Evolutionary conservation across 2,888 invertebrate genomes (phyloP).

Genomic region (Drosophila incognita): DNA sequence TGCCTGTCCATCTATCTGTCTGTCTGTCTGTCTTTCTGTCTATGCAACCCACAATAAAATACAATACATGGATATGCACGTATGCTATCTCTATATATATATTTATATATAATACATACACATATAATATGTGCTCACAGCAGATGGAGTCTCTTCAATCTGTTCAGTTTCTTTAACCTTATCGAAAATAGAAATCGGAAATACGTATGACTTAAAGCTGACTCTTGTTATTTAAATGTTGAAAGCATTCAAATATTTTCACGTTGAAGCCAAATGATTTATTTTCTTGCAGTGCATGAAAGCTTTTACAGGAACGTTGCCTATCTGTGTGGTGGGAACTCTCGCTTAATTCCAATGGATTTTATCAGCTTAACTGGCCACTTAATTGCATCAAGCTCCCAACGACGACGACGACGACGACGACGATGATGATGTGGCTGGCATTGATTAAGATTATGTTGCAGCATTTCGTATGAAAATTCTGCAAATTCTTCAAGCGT

Average conservation of each 20-base stretch:
- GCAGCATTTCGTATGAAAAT: conserved; percentile 26
- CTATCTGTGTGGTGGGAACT: background rate
- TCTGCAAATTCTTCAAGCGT: conserved; percentile 18
- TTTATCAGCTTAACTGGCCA: conserved; percentile 3
- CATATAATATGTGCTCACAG: background rate
- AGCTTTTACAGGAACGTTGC: background rate
- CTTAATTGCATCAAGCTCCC: conserved; percentile 47
- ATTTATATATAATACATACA: background rate
- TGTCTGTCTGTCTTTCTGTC: background rate
- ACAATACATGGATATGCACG: conserved; percentile 1
- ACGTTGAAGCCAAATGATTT: background rate
- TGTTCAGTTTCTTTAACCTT: background rate
- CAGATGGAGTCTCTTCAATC: background rate
- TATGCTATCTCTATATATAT: background rate
- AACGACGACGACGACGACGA: background rate
- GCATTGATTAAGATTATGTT: conserved; percentile 41
- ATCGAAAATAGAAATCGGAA: background rate
- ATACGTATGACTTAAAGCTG: background rate
- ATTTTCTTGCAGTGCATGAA: background rate
- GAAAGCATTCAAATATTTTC: background rate
- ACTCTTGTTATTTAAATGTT: background rate
- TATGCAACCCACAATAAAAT: background rate
- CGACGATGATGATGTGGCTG: conserved; percentile 1
- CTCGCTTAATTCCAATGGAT: background rate
- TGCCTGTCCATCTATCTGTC: background rate